phyloP scores from a whole-genome alignment of 2,888 invertebrate genomes.

The Pseudococcus jackbeardsleyi region DNA sequence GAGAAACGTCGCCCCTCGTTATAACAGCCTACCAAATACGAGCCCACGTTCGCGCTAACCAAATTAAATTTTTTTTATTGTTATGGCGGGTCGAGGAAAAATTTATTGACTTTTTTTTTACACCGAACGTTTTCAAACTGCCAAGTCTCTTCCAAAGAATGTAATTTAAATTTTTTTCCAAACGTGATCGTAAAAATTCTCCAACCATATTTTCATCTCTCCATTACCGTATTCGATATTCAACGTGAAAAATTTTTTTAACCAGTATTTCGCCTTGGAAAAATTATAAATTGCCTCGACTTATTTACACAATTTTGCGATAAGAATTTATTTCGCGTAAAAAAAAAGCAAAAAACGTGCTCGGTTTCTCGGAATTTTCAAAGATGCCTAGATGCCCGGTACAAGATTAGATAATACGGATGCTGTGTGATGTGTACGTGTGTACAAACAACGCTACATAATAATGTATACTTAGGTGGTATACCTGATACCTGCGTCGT shows the following conservation, averaged over 20 bases:
- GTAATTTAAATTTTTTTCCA: constrained; percentile 33
- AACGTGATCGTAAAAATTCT: constrained; percentile 43
- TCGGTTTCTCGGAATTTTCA: neutral
- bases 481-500: neutral
- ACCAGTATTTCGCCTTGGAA: neutral
- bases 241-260: neutral
- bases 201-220: constrained; percentile 2
- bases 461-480: neutral
- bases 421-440: neutral
- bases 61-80: constrained; percentile 37
- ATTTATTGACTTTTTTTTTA: neutral
- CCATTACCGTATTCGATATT: neutral
- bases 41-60: neutral
- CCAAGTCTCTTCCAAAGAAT: neutral
- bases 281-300: constrained; percentile 18
- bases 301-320: constrained; percentile 4
- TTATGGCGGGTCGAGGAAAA: constrained; percentile 14
- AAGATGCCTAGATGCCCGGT: neutral
- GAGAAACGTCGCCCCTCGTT: neutral
- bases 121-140: neutral
- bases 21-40: neutral
- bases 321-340: constrained; percentile 17
- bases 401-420: constrained; percentile 17
- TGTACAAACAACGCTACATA: neutral
- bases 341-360: neutral